Conservation (phyloP, 2,888 invertebrate species). For the Euzetes globulus region DNA sequence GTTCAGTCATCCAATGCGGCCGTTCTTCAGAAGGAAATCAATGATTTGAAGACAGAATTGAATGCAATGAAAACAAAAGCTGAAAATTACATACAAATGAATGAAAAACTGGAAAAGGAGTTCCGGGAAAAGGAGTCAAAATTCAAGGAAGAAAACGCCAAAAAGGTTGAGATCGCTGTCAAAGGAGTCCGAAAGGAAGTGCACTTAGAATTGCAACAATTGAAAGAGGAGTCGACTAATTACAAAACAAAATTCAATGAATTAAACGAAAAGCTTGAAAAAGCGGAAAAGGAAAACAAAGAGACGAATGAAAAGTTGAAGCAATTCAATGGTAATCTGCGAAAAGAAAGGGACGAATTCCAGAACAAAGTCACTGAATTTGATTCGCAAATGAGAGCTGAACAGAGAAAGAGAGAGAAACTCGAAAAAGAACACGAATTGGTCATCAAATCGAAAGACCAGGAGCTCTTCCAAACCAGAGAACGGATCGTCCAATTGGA, state of each 20-base stretch:
- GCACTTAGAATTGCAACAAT: slow-evolving; percentile 42
- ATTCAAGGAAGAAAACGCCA: slow-evolving; percentile 41
- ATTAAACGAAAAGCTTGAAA: slow-evolving; percentile 48
- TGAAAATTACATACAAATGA: slow-evolving; percentile 38
- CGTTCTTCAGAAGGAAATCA: slow-evolving; percentile 38
- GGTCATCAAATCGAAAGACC: slow-evolving; percentile 47
- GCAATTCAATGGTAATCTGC: slow-evolving; percentile 43
- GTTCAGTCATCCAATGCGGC: background rate
- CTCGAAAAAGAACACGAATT: slow-evolving; percentile 62
- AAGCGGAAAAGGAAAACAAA: slow-evolving; percentile 57
- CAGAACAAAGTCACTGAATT: slow-evolving; percentile 54
- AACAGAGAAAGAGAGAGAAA: slow-evolving; percentile 61
- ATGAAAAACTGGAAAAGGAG: slow-evolving; percentile 37
- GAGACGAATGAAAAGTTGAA: slow-evolving; percentile 57
- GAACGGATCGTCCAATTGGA: slow-evolving; percentile 42
- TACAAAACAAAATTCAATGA: slow-evolving; percentile 48
- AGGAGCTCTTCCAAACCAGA: slow-evolving; percentile 42
- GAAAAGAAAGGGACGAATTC: slow-evolving; percentile 58
- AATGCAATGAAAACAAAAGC: slow-evolving; percentile 41
- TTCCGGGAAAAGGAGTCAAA: slow-evolving; percentile 40
- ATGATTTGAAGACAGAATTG: slow-evolving; percentile 44
- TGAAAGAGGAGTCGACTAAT: slow-evolving; percentile 43
- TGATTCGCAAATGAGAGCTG: slow-evolving; percentile 49
- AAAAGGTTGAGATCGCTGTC: slow-evolving; percentile 56
- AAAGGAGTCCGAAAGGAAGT: slow-evolving; percentile 48